Percentiles rank a stretch among this genome's conserved stretches.
phyloP scores from a whole-genome alignment of 2,113 vertebrate species.

The Chitala chitala region DNA sequence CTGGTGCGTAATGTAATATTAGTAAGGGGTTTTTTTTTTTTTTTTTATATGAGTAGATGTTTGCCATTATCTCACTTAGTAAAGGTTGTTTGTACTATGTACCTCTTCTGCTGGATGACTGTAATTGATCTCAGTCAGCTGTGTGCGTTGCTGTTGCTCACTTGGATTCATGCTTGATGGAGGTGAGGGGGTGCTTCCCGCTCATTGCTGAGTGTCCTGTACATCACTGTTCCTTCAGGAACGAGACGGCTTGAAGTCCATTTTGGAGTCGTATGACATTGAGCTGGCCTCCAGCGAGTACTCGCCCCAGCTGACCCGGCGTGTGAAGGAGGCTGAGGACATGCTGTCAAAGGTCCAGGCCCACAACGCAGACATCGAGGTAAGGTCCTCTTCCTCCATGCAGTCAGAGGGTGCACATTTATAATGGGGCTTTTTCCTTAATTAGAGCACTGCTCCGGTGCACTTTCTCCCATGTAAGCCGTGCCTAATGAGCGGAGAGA shows the following conservation, averaged over 20 bases:
- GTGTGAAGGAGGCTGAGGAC: constrained; percentile 82
- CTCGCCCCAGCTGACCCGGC: constrained; percentile 76
- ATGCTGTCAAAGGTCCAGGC: constrained; percentile 76
- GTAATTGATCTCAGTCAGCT: neutral
- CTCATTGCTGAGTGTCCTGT: neutral
- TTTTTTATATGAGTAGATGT: no score
- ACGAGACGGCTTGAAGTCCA: constrained; percentile 85
- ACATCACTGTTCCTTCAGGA: constrained; percentile 65
- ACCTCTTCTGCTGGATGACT: neutral
- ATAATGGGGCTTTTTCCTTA: no score
- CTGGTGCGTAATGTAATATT: no score
- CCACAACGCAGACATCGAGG: constrained; percentile 82
- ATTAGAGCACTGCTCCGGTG: no score
- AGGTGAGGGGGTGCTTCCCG: neutral
- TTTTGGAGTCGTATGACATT: constrained; percentile 87
- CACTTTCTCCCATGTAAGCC: no score
- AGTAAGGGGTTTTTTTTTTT: no score
- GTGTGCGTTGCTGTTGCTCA: no score
- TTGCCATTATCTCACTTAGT: no score
- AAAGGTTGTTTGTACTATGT: neutral
- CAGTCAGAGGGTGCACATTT: neutral
- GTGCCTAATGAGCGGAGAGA: no score
- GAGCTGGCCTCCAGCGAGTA: constrained; percentile 77
- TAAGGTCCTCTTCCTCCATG: constrained; percentile 40
- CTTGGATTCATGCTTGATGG: neutral